A percentile compares a stretch with the other conserved stretches of the same genome.
Evolutionary conservation across 2,797 vertebrate genomes (phyloP).

Genomic region (Cuculus canorus): DNA sequence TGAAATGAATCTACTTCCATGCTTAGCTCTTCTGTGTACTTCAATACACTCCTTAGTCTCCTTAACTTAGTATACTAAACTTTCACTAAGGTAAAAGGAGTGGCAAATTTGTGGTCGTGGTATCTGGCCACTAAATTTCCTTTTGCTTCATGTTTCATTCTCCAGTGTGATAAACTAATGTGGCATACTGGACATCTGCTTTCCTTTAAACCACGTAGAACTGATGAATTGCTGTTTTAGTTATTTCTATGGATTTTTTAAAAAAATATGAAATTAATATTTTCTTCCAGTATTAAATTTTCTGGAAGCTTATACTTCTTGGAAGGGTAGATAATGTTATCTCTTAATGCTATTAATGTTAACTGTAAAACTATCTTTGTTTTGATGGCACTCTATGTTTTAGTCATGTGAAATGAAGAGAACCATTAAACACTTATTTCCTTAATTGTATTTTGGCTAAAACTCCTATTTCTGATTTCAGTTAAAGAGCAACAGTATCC

Average conservation of each 20-base stretch:
- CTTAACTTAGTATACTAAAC: neutral
- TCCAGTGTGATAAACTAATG: neutral
- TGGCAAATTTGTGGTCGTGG: neutral
- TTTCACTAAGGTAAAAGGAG: neutral
- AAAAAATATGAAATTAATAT: neutral
- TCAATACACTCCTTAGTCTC: neutral
- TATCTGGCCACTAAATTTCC: neutral
- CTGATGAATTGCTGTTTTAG: neutral
- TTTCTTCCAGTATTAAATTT: neutral
- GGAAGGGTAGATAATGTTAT: neutral
- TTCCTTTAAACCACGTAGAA: neutral
- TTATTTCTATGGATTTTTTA: neutral
- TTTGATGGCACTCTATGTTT: neutral
- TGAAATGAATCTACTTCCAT: neutral
- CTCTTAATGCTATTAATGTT: neutral
- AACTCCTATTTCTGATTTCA: neutral
- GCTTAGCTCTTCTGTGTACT: neutral
- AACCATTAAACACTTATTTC: neutral
- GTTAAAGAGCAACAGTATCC: neutral
- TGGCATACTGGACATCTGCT: neutral
- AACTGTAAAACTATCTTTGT: neutral
- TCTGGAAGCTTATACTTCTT: neutral
- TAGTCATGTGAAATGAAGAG: neutral
- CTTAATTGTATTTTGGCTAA: neutral
- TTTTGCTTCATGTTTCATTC: neutral